These are phyloP conservation scores for Meriones unguiculatus DNA, from an alignment of 2,113 vertebrate genomes.

Conservation along the genomic window DNA sequence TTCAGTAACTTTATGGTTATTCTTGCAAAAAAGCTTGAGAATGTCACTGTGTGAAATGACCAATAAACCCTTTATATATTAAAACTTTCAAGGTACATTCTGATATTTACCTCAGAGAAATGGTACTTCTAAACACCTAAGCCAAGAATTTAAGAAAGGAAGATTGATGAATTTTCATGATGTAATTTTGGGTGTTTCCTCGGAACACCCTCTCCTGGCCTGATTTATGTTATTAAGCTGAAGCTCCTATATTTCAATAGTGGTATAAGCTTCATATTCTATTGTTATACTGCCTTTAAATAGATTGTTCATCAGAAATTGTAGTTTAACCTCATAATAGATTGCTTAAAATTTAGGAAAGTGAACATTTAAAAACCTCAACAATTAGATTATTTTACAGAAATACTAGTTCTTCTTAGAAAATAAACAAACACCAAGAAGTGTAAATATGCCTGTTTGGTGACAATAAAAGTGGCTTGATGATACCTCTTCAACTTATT, in stretches of 20 bases:
- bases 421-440: background rate
- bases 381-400: conserved; percentile 22
- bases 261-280: conserved; percentile 15
- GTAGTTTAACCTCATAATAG: background rate
- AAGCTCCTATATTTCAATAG: background rate
- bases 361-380: conserved; percentile 38
- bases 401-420: background rate
- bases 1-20: background rate
- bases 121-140: background rate
- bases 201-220: background rate
- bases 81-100: conserved; percentile 10
- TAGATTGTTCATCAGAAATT: conserved; percentile 57
- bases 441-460: conserved; percentile 26
- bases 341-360: conserved; percentile 60
- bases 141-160: conserved; percentile 23
- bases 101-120: conserved; percentile 10
- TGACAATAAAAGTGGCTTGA: conserved; percentile 9
- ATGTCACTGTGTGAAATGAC: conserved; percentile 15
- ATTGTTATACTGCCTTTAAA: conserved; percentile 18
- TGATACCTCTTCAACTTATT: background rate
- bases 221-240: background rate
- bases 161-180: conserved; percentile 32
- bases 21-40: conserved; percentile 43
- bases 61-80: background rate
- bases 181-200: conserved; percentile 33